Conservation (phyloP, 2,113 vertebrate genomes). For the Gavialis gangeticus region DNA sequence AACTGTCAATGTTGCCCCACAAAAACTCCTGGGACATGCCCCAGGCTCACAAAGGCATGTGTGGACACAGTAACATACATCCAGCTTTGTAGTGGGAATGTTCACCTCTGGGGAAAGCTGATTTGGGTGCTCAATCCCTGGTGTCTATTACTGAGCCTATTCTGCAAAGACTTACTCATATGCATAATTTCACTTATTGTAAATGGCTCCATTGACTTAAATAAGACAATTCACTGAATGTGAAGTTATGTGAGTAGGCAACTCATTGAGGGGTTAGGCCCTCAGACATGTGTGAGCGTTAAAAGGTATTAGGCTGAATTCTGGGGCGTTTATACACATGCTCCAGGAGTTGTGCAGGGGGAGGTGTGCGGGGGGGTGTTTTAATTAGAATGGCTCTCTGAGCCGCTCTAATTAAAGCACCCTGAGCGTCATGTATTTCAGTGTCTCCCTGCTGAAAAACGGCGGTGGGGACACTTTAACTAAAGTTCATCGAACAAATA, state of each 20-base stretch:
- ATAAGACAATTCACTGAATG: not conserved
- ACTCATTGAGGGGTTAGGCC: not conserved
- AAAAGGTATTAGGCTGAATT: too few relatives aligned
- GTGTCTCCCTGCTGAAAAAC: too few relatives aligned
- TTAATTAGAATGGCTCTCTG: too few relatives aligned
- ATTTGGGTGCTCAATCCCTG: not conserved
- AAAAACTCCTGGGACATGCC: not conserved
- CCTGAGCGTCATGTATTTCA: too few relatives aligned
- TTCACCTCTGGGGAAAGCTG: not conserved
- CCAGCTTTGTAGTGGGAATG: not conserved
- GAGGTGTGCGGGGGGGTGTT: too few relatives aligned
- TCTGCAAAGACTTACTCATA: not conserved
- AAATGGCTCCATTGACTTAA: not conserved
- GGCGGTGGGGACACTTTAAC: too few relatives aligned
- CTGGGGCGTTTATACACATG: too few relatives aligned
- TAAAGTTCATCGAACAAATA: too few relatives aligned
- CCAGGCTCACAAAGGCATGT: not conserved
- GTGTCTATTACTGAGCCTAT: not conserved
- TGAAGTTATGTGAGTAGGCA: not conserved
- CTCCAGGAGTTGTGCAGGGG: too few relatives aligned
- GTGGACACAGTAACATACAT: not conserved
- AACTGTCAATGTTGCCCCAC: too few relatives aligned
- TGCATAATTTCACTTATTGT: not conserved
- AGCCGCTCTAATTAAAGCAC: too few relatives aligned
- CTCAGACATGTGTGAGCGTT: not conserved